Conservation (phyloP, 2,797 vertebrate species). For the Oryzias dopingdopingensis region DNA sequence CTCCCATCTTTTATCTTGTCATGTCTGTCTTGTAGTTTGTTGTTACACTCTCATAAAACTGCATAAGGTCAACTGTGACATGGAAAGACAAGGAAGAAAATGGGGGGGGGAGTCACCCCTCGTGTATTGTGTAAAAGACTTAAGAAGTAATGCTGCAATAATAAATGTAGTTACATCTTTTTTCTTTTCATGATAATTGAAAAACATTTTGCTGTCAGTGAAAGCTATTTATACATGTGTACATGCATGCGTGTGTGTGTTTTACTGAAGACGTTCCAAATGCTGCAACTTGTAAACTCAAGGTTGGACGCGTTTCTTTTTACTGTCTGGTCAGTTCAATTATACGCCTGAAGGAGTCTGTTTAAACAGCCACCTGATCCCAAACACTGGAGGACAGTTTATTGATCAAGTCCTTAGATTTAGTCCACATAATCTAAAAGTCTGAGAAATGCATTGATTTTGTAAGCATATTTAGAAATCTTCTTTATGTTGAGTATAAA, state of each 20-base stretch:
- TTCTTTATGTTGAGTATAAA: too few relatives aligned
- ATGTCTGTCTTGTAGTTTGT: slow-evolving; percentile 3
- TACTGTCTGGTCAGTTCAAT: slow-evolving; percentile 15
- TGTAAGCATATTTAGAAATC: slow-evolving; percentile 1
- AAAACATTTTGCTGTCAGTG: too few relatives aligned
- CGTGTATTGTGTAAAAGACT: neutral
- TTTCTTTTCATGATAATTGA: too few relatives aligned
- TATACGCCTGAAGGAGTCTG: slow-evolving; percentile 20
- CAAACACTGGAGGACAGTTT: slow-evolving; percentile 20
- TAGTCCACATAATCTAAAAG: slow-evolving; percentile 25
- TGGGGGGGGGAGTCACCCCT: neutral
- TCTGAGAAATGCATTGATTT: slow-evolving; percentile 34
- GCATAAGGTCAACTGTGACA: slow-evolving; percentile 11
- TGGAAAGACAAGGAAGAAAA: neutral
- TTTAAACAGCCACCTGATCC: slow-evolving; percentile 35
- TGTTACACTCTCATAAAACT: slow-evolving; percentile 12
- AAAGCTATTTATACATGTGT: too few relatives aligned
- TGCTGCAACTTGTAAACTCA: neutral
- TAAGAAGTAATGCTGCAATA: too few relatives aligned
- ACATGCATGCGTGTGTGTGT: too few relatives aligned
- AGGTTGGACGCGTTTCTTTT: slow-evolving; percentile 18
- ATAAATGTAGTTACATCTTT: too few relatives aligned
- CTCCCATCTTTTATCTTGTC: slow-evolving; percentile 1
- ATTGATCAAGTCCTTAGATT: slow-evolving; percentile 33
- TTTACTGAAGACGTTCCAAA: too few relatives aligned